phyloP scores from a whole-genome alignment of 2,113 vertebrate species.

The Hepsetus odoe region DNA sequence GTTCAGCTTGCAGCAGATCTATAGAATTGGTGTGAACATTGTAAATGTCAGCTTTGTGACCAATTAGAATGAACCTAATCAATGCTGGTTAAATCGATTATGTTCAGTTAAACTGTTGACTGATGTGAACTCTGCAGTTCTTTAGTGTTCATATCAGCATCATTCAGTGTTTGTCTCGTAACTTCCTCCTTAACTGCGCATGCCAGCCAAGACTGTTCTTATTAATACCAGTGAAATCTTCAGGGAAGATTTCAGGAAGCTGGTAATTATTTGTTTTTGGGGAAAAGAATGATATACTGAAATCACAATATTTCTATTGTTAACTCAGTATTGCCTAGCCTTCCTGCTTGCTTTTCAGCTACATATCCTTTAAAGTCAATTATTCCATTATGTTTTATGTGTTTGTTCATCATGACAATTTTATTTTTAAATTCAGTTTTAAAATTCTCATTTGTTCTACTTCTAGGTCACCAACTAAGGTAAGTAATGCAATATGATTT shows the following conservation, averaged over 20 bases:
- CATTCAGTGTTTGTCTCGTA: background rate
- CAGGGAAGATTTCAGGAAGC: background rate
- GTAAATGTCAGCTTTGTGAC: slow-evolving; percentile 12
- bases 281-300: background rate
- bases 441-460: slow-evolving; percentile 58
- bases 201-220: background rate
- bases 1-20: slow-evolving; percentile 46
- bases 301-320: background rate
- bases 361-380: background rate
- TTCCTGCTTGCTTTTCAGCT: slow-evolving; percentile 20
- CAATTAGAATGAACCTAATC: slow-evolving; percentile 24
- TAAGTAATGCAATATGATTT: slow-evolving; percentile 54
- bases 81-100: background rate
- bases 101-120: background rate
- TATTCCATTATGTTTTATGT: background rate
- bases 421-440: background rate
- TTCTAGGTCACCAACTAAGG: slow-evolving; percentile 78
- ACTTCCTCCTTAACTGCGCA: slow-evolving; percentile 4
- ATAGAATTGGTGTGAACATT: slow-evolving; percentile 47
- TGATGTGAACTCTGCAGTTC: slow-evolving; percentile 18
- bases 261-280: background rate
- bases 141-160: slow-evolving; percentile 1
- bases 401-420: background rate
- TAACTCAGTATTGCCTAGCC: slow-evolving; percentile 3
- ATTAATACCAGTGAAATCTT: background rate